Evolutionary conservation across 2,797 vertebrate genomes (phyloP), one percentile per base, ranked within the genome.

Genomic region (Hyperoplus lanceolatus): DNA sequence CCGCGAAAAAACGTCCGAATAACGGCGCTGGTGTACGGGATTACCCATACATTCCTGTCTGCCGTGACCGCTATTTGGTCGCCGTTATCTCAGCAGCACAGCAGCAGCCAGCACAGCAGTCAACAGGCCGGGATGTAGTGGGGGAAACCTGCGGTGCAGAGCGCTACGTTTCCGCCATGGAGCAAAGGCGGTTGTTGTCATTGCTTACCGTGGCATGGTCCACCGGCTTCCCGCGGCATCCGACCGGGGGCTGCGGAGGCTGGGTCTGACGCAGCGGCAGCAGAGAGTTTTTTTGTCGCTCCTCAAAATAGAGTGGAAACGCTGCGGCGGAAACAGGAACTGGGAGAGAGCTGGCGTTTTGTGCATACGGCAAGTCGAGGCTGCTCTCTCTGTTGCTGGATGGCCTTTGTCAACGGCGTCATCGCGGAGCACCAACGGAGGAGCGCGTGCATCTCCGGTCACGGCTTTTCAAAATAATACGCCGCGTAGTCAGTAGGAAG

Each of bases 51-150:
- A 46, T 53, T 4, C 51, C 70, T 66, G 0, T 69, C 79, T 29
- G 11, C 74, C 70, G 66, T 76, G 82, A 87, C 92, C 85, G 92
- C 84, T 85, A 73, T 84, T 18, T 45, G 80, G 56, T 57, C 79
- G 18, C 84, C 73, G 67, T 45, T 64, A 78, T 69, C 75, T 53
- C 81, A 65, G 79, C 85, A 55, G 83, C 80, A 89, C 90, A 29
- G 29, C 29, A 29, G 29, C 29, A 29, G 29, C 29, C 29, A 29
- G 29, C 29, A 29, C 29, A 29, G 89, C 90, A 92, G 92, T 91
- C 93, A 91, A 93, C 92, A 94, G 93, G 93, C 92, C 93, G 89
- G 88, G 86, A 87, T 89, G 88, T 70, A 83, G 86, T 73, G 81
- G 54, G 78, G 70, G 21, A 5, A 43, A 66, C 63, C 65, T 70